These are phyloP conservation scores for Tragelaphus eurycerus DNA, from an alignment of 2,797 vertebrate species.

Conservation along the genomic window DNA sequence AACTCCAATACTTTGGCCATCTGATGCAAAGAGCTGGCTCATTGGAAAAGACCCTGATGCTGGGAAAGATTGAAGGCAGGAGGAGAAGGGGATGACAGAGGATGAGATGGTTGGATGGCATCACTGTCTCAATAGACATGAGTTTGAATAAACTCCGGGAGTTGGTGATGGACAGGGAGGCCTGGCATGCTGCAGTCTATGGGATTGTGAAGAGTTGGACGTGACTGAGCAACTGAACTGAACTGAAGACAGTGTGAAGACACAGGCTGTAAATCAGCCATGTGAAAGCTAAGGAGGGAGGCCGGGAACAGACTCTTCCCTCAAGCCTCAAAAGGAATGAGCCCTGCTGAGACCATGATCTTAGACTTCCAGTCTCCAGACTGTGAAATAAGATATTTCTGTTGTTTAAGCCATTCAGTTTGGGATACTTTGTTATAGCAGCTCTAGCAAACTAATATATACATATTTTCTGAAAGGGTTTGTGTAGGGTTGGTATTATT, in stretches of 20 bases:
- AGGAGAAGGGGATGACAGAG: neutral
- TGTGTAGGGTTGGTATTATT: neutral
- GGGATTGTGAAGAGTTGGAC: neutral
- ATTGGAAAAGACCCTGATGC: neutral
- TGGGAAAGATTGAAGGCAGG: neutral
- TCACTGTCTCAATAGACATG: neutral
- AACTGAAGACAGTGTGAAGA: neutral
- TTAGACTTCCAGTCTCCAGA: neutral
- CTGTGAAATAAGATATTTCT: neutral
- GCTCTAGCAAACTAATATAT: neutral
- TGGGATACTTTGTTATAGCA: neutral
- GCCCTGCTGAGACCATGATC: neutral
- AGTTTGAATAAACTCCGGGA: neutral
- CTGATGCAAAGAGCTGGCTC: neutral
- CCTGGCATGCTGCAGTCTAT: neutral
- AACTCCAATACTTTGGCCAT: neutral
- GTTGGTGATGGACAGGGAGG: neutral
- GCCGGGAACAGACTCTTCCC: neutral
- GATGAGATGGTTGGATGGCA: neutral
- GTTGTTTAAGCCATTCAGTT: neutral
- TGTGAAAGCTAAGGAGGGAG: neutral
- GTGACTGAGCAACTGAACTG: neutral
- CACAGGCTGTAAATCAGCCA: neutral
- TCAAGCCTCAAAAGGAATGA: neutral
- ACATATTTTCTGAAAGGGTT: neutral